These are phyloP conservation scores for Mastigias papua DNA, from an alignment of 30 jellyfish, hydroid and myxozoan species.

Conservation along the genomic window DNA sequence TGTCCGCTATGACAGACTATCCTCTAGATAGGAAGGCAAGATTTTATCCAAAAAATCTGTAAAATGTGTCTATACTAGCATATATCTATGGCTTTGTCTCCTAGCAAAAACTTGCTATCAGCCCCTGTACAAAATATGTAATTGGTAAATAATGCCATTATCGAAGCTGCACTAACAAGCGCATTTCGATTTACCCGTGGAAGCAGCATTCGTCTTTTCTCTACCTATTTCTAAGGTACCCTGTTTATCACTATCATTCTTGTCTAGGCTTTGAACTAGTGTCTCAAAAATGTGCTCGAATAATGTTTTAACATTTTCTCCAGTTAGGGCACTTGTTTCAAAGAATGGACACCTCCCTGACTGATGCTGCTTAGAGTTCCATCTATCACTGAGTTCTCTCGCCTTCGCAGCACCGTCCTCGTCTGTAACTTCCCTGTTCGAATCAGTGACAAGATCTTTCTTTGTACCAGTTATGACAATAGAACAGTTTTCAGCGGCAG, in stretches of 20 bases:
- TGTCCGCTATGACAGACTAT: background rate
- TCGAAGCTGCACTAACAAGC: background rate
- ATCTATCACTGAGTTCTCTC: conserved; percentile 52
- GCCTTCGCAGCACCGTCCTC: conserved; percentile 77
- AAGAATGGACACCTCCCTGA: conserved; percentile 75
- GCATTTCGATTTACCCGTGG: background rate
- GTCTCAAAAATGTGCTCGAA: conserved; percentile 91
- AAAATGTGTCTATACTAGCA: background rate
- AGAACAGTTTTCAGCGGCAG: conserved; percentile 87
- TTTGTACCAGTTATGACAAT: conserved; percentile 92
- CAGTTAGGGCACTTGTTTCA: conserved; percentile 91
- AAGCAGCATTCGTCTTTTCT: background rate
- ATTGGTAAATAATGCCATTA: background rate
- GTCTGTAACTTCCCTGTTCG: conserved; percentile 60
- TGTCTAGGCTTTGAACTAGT: conserved; percentile 32
- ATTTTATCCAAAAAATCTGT: background rate
- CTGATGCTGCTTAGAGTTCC: conserved; percentile 75
- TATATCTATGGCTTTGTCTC: background rate
- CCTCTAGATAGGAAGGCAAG: background rate
- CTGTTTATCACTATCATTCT: background rate
- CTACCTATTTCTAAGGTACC: conserved; percentile 31
- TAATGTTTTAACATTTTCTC: conserved; percentile 63
- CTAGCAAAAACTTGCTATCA: background rate
- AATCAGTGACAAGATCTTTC: conserved; percentile 69
- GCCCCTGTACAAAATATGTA: background rate